A percentile compares a stretch with the other conserved stretches of the same genome.
Conservation (phyloP, 2,113 vertebrate genomes). For the Cavia aperea region DNA sequence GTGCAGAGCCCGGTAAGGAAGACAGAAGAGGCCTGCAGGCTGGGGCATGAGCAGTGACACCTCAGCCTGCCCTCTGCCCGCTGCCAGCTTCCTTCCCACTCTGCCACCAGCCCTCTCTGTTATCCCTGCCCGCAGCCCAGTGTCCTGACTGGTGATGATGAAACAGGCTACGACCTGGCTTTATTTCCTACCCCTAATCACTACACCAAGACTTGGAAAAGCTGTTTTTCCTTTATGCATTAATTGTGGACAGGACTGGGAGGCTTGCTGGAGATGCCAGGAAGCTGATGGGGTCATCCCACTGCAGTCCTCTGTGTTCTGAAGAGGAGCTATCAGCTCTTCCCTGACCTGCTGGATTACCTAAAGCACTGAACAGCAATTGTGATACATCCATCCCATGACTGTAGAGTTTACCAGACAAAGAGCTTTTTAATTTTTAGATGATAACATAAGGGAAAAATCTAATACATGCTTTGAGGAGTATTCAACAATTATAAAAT, state of each 20-base stretch:
- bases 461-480: neutral
- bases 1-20: too few species aligned
- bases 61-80: neutral
- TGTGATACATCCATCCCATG: neutral
- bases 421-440: neutral
- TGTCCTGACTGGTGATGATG: neutral
- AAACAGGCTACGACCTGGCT: neutral
- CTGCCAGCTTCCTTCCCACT: neutral
- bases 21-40: too few species aligned
- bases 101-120: neutral
- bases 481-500: neutral
- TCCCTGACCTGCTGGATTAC: neutral
- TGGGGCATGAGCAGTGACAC: too few species aligned
- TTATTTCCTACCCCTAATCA: neutral
- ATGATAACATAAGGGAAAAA: conserved; percentile 1
- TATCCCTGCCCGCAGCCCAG: neutral
- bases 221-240: neutral
- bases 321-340: neutral
- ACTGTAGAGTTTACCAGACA: neutral
- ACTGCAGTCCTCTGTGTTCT: neutral
- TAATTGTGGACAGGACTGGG: neutral
- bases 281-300: neutral
- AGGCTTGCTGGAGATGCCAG: neutral
- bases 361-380: neutral
- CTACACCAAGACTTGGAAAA: neutral